Evolutionary conservation across 1,140 invertebrate species (phyloP).

Genomic region (Zaprionus gabonicus): DNA sequence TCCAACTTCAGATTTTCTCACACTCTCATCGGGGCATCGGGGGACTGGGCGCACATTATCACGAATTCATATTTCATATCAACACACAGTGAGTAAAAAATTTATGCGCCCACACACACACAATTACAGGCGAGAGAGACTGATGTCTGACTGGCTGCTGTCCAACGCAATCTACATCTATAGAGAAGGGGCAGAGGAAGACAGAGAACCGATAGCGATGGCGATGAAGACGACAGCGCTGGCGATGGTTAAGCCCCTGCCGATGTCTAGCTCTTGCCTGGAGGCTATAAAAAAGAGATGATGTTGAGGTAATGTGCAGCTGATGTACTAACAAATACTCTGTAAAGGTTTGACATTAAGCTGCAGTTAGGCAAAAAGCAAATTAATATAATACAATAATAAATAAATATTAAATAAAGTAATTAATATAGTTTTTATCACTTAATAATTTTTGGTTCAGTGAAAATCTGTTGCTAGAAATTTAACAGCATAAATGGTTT

Average conservation of each 20-base stretch:
- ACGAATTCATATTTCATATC: conserved; percentile 74
- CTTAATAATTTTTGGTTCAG: too few relatives aligned
- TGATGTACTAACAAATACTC: conserved; percentile 10
- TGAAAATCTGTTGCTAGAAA: too few relatives aligned
- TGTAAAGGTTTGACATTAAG: background rate
- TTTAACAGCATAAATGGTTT: background rate
- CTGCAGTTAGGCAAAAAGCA: background rate
- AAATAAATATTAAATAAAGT: background rate
- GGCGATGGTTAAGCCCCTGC: conserved; percentile 11
- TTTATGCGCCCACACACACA: conserved; percentile 75
- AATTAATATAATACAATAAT: background rate
- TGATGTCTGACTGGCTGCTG: conserved; percentile 66
- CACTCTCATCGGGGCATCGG: conserved; percentile 35
- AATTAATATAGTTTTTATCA: background rate
- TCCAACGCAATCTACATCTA: conserved; percentile 77
- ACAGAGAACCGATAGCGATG: conserved; percentile 8
- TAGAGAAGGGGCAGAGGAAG: background rate
- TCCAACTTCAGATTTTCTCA: conserved; percentile 41
- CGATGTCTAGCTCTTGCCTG: conserved; percentile 18
- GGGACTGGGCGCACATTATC: conserved; percentile 51
- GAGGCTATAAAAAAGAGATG: conserved; percentile 18
- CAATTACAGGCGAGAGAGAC: conserved; percentile 2
- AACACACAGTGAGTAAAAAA: conserved; percentile 57
- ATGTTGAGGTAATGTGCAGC: too few relatives aligned
- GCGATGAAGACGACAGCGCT: background rate